Base-by-base conservation (phyloP, 2,888 invertebrate species). In the Rhingia campestris region DNA sequence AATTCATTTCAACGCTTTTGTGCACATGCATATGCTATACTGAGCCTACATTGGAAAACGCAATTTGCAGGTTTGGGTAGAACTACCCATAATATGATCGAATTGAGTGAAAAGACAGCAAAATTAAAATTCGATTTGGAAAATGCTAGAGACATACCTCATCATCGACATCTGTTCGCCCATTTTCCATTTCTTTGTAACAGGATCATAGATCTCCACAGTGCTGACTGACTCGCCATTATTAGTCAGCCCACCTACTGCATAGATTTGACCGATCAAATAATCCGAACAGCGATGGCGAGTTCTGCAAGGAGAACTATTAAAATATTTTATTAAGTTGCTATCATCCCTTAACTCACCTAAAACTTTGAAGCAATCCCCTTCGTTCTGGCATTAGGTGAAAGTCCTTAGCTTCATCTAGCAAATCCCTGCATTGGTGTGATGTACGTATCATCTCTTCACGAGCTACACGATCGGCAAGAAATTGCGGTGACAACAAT, bases 341-440 rank as follows among this genome's bases (percentile, higher is more conserved):
- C 5, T 37, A 22, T 30, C 9, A 22, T 35, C 2, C 14, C 7
- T 22, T 10, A 9, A 33, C 43, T 37, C 9, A 88, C 84, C 91
- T 88, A 90, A 95, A 96, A 81, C 95, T 95, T 88, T 95, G 95
- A 84, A 97, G 91, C 51, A 96, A 89, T n/a, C 94, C 93, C 6
- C 97, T 92, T 82, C 97, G 92, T 90, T 97, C 97, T 1, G 97
- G 97, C 93, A 97, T 95, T 75, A 97, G 92, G 90, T 97, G 96
- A 90, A 95, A 97, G 89, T 97, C 97, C 89, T 96, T 94, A 0
- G 97, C 97, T 91, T 97, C 97, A 90, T 97, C 97, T 64, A 97
- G 90, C 56, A 97, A 92, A 92, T 97, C 97, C 93, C 96, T 93
- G 92, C 97, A 97, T 88, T 94, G 94, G 88, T 96, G 95, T 32